phyloP scores from a whole-genome alignment of 2,113 vertebrate species.

The Oreotragus oreotragus region DNA sequence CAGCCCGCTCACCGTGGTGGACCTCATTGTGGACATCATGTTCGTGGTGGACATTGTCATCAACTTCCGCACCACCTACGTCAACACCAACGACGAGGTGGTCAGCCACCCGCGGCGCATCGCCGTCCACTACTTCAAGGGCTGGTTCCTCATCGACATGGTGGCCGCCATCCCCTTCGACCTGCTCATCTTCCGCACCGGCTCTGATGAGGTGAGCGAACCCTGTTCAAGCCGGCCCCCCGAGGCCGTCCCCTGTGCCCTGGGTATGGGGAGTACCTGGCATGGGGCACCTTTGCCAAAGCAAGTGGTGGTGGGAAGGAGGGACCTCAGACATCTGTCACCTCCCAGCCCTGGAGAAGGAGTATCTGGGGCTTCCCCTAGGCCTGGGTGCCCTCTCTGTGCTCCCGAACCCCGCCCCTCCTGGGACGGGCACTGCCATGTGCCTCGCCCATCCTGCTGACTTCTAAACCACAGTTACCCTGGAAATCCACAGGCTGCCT shows the following conservation, averaged over 20 bases:
- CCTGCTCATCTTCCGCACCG: conserved; percentile 94
- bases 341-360: background rate
- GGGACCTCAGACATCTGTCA: background rate
- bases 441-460: background rate
- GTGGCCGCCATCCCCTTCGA: conserved; percentile 98
- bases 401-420: background rate
- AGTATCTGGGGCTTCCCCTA: background rate
- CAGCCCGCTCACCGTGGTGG: too few species aligned
- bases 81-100: conserved; percentile 97
- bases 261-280: background rate
- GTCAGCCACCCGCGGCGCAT: conserved; percentile 96
- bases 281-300: background rate
- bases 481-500: background rate
- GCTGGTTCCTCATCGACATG: conserved; percentile 99
- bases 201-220: conserved; percentile 92
- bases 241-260: accelerated
- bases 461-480: background rate
- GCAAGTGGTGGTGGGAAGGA: background rate
- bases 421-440: background rate
- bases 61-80: too few species aligned
- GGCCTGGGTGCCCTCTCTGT: background rate
- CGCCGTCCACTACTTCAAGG: conserved; percentile 98
- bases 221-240: background rate
- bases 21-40: too few species aligned
- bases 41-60: too few species aligned